Evolutionary conservation across 2,113 vertebrate genomes (phyloP).

Genomic region (Notarius quadriscutis): DNA sequence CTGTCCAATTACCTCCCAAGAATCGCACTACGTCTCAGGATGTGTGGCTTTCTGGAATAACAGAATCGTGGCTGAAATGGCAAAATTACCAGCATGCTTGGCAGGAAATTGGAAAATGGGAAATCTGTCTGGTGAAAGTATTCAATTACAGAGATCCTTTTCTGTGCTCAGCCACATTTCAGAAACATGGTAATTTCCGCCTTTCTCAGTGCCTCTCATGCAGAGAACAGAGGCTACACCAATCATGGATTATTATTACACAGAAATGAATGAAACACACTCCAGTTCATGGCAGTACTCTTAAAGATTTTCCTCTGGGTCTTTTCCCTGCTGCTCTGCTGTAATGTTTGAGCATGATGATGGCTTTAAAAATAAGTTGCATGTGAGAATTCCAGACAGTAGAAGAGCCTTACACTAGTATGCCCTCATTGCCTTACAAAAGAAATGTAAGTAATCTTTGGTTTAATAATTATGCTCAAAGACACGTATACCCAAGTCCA

Average conservation of each 20-base stretch:
- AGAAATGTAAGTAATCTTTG: slow-evolving; percentile 16
- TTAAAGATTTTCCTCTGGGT: slow-evolving; percentile 40
- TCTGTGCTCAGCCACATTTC: slow-evolving; percentile 51
- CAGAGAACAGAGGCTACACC: slow-evolving; percentile 52
- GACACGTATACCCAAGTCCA: background rate
- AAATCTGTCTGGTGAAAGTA: slow-evolving; percentile 59
- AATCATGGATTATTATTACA: slow-evolving; percentile 58
- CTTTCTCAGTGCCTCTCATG: slow-evolving; percentile 53
- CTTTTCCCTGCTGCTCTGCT: slow-evolving; percentile 47
- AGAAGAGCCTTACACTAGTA: slow-evolving; percentile 24
- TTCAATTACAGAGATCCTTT: slow-evolving; percentile 56
- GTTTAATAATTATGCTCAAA: slow-evolving; percentile 28
- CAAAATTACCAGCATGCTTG: slow-evolving; percentile 55
- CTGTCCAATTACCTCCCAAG: slow-evolving; percentile 55
- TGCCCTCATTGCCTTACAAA: background rate
- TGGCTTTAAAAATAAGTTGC: slow-evolving; percentile 49
- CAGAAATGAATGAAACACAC: slow-evolving; percentile 53
- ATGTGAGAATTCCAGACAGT: slow-evolving; percentile 31
- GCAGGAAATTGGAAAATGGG: slow-evolving; percentile 61
- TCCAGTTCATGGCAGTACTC: slow-evolving; percentile 54
- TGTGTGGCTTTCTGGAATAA: slow-evolving; percentile 52
- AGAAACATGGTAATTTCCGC: slow-evolving; percentile 56
- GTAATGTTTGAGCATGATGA: slow-evolving; percentile 35
- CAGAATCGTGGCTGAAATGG: slow-evolving; percentile 57
- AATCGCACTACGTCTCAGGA: slow-evolving; percentile 51